Conservation (phyloP, 1,140 invertebrate species). For the Diorhabda elongata region DNA sequence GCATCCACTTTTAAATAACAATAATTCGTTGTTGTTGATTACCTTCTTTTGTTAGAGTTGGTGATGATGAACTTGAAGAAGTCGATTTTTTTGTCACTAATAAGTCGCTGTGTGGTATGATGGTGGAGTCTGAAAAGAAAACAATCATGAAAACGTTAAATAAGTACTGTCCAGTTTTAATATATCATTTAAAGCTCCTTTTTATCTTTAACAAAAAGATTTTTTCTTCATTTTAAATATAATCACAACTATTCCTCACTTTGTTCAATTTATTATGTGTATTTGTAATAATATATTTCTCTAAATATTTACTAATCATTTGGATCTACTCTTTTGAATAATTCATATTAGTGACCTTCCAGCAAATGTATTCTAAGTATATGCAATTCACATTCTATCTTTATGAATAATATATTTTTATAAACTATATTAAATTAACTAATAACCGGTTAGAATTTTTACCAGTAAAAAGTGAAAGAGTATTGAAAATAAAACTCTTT, state of each 20-base stretch:
- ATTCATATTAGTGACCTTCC: neutral
- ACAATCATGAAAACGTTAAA: conserved; percentile 3
- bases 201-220: neutral
- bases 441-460: too few relatives aligned
- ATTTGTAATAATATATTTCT: too few relatives aligned
- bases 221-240: too few relatives aligned
- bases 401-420: neutral
- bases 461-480: too few relatives aligned
- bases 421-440: neutral
- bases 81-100: conserved; percentile 14
- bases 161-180: neutral
- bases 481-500: too few relatives aligned
- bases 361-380: neutral
- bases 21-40: neutral
- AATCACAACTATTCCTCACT: too few relatives aligned
- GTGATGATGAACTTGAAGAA: conserved; percentile 12
- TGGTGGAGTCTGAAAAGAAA: conserved; percentile 14
- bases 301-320: too few relatives aligned
- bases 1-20: too few relatives aligned
- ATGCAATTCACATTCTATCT: neutral
- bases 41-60: conserved; percentile 15
- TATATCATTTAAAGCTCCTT: neutral
- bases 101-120: neutral
- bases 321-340: neutral
- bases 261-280: too few relatives aligned